Conservation (phyloP, 2,888 invertebrate genomes). For the Anticlea derivata region DNA sequence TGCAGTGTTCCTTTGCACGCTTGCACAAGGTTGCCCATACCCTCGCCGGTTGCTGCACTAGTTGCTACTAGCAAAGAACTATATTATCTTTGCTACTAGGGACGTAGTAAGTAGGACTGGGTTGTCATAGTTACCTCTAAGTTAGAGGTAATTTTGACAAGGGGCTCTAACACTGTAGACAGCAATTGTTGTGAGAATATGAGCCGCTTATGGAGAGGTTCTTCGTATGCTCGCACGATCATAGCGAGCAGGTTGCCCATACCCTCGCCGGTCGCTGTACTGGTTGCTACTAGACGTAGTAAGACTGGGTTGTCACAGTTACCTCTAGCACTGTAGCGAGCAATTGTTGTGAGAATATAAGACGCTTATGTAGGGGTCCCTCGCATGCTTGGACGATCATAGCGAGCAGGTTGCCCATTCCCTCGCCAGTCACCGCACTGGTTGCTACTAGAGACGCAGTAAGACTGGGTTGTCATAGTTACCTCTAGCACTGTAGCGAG, state of each 20-base stretch:
- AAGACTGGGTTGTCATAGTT: constrained; percentile 96
- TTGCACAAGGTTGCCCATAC: constrained; percentile 98
- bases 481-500: constrained; percentile 92
- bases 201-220: constrained; percentile 92
- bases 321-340: constrained; percentile 92
- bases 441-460: constrained; percentile 97
- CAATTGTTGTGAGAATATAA: constrained; percentile 96
- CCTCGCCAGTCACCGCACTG: constrained; percentile 98
- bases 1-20: constrained; percentile 95
- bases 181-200: constrained; percentile 97
- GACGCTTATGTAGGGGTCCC: constrained; percentile 92
- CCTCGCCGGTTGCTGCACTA: constrained; percentile 98
- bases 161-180: constrained; percentile 90
- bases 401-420: constrained; percentile 98
- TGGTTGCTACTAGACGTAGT: constrained; percentile 98
- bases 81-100: no score
- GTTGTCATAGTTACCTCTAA: no score
- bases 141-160: no score
- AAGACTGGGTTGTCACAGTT: no score
- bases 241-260: constrained; percentile 98
- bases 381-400: constrained; percentile 97
- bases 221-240: constrained; percentile 96
- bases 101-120: no score
- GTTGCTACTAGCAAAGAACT: no score
- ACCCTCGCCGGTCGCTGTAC: constrained; percentile 98